Base-by-base conservation (phyloP, 2,888 invertebrate species). In the Caenorhabditis uteleia region DNA sequence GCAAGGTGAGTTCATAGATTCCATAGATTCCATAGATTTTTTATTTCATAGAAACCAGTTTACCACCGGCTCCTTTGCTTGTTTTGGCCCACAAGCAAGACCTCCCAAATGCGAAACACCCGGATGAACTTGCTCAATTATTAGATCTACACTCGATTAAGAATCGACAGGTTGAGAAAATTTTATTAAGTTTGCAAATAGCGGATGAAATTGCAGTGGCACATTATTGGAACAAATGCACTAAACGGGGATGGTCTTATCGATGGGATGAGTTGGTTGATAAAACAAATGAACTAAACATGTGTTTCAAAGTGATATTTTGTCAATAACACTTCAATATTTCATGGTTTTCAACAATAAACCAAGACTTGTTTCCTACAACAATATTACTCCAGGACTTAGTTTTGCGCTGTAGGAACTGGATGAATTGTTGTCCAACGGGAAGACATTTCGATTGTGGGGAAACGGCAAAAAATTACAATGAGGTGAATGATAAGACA, bases 61-160 rank as follows among this genome's bases (percentile, higher is more conserved):
- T 59, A n/a, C 36, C 43, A 8, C 33, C 25, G n/a, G 45, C 58
- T 45, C 57, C 49, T 34, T 31, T 64, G 14, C 47, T 65, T 14
- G 55, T 65, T 12, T 59, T 65, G 26, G 65, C 65, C 33, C 59
- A 65, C 40, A 65, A 65, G 33, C 55, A 55, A 34, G 65, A 65
- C 29, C 23, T 65, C 43, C 55, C 55, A 18, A 55, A 51, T 23
- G 55, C 65, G 14, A 55, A 43, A 26, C 18, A 48, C 10, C 47
- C 55, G 7, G 36, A 34, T 2, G 43, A 65, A 26, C 21, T 65
- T 29, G 47, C 54, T 4, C 27, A 51, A 7, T 1, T 31, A 7
- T 51, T 65, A 18, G 59, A 65, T n/a, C 23, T 65, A 25, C 31
- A 38, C 14, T 36, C 50, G 8, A 46, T 65, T 36, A 58, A 44